Evolutionary conservation across 2,888 invertebrate species (phyloP).

Genomic region (Orchestes rusci): DNA sequence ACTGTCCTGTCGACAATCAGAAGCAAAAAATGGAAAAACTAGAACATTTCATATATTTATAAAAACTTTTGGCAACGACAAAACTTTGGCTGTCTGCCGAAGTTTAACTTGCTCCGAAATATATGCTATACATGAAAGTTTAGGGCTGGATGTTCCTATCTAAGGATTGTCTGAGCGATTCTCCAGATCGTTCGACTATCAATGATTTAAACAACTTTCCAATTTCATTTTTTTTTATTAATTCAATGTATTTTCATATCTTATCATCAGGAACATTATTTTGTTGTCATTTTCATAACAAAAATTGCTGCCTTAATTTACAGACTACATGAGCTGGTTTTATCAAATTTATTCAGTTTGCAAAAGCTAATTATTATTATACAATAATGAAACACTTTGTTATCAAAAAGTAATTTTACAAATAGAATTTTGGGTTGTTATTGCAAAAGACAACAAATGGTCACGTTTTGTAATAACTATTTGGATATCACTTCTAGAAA

Average conservation of each 20-base stretch:
- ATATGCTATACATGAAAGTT: conserved; percentile 25
- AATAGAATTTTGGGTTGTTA: no score
- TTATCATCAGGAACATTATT: conserved; percentile 23
- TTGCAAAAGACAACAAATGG: neutral
- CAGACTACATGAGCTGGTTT: conserved; percentile 21
- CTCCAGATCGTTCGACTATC: conserved; percentile 3
- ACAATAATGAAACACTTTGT: conserved; percentile 23
- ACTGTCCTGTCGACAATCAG: conserved; percentile 14
- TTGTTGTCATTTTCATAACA: conserved; percentile 22
- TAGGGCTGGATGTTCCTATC: conserved; percentile 10
- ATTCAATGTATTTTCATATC: conserved; percentile 28
- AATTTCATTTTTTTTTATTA: no score
- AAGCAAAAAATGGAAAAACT: conserved; percentile 20
- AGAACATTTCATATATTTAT: conserved; percentile 26
- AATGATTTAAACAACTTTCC: no score
- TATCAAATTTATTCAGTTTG: conserved; percentile 23
- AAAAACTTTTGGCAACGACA: conserved; percentile 32
- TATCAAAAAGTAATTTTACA: conserved; percentile 21
- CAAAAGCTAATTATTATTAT: conserved; percentile 33
- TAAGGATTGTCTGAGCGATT: conserved; percentile 14
- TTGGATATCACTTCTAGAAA: conserved; percentile 13
- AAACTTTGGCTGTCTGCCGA: conserved; percentile 31
- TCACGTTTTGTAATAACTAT: conserved; percentile 5
- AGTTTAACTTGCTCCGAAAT: conserved; percentile 30
- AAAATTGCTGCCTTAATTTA: conserved; percentile 25